Percentiles rank a stretch among this genome's conserved stretches.
These are phyloP conservation scores for Enoplosus armatus DNA, from an alignment of 2,797 vertebrate genomes.

Conservation along the genomic window DNA sequence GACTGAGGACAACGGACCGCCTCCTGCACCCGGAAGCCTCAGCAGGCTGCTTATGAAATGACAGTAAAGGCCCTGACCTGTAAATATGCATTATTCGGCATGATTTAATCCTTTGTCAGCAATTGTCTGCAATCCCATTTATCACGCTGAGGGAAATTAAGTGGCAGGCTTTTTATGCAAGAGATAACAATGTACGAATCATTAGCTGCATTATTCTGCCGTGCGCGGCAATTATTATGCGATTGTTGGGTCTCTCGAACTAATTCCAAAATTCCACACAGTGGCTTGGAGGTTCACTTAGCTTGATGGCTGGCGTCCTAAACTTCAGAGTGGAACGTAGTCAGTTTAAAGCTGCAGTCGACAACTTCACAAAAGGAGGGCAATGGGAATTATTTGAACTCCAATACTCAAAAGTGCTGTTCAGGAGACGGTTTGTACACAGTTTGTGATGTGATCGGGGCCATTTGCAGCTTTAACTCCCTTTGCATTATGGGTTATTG, in stretches of 20 bases:
- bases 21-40: conserved; percentile 22
- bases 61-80: conserved; percentile 46
- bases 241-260: conserved; percentile 2
- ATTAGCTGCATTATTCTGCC: not conserved
- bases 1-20: conserved; percentile 41
- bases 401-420: not conserved
- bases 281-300: not conserved
- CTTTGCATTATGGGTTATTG: not conserved
- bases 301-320: not conserved
- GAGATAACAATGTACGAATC: conserved; percentile 21
- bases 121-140: conserved; percentile 35
- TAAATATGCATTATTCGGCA: conserved; percentile 7
- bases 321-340: not conserved
- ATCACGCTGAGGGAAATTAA: conserved; percentile 29
- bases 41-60: conserved; percentile 21
- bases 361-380: conserved; percentile 3
- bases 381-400: not conserved
- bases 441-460: conserved; percentile 2
- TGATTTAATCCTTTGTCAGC: conserved; percentile 40
- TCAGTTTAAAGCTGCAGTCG: not conserved
- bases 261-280: conserved; percentile 1
- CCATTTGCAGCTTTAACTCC: not conserved
- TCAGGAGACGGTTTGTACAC: not conserved
- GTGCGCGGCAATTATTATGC: conserved; percentile 11
- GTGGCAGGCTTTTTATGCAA: conserved; percentile 25